Evolutionary conservation across 2,797 vertebrate genomes (phyloP).

Genomic region (Clarias laeviceps): DNA sequence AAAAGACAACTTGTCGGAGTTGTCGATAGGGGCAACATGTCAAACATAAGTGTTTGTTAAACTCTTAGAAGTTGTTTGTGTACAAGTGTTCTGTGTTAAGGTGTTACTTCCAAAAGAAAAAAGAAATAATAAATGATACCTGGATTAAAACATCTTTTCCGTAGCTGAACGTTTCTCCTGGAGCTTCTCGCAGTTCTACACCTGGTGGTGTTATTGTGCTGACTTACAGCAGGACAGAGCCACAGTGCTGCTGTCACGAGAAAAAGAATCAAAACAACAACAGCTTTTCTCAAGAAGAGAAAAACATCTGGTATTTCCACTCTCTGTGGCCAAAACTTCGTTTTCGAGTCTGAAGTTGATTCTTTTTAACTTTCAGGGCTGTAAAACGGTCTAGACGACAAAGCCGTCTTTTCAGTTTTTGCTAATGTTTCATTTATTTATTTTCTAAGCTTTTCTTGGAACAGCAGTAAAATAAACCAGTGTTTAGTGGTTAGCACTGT

Average conservation of each 20-base stretch:
- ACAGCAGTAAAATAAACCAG: not conserved
- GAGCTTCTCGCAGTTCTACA: not conserved
- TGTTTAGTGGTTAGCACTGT: no score
- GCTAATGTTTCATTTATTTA: slow-evolving; percentile 1
- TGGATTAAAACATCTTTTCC: not conserved
- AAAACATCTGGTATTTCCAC: slow-evolving; percentile 40
- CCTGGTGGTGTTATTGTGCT: slow-evolving; percentile 16
- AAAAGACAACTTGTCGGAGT: not conserved
- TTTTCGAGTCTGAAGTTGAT: slow-evolving; percentile 19
- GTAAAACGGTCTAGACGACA: slow-evolving; percentile 25
- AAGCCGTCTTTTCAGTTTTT: not conserved
- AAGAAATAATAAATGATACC: no score
- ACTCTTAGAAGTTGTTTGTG: not conserved
- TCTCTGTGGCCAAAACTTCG: slow-evolving; percentile 24
- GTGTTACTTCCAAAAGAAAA: not conserved
- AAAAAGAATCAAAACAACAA: slow-evolving; percentile 16
- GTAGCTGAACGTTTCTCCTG: not conserved
- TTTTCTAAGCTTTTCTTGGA: not conserved
- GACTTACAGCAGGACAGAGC: not conserved
- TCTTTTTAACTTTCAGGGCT: slow-evolving; percentile 21
- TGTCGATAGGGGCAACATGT: not conserved
- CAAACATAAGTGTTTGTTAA: not conserved
- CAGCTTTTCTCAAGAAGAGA: slow-evolving; percentile 14
- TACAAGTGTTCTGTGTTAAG: not conserved
- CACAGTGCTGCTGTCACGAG: not conserved